These are phyloP conservation scores for Lepidochrysops patricia DNA, from an alignment of 2,888 invertebrate species.

Conservation along the genomic window DNA sequence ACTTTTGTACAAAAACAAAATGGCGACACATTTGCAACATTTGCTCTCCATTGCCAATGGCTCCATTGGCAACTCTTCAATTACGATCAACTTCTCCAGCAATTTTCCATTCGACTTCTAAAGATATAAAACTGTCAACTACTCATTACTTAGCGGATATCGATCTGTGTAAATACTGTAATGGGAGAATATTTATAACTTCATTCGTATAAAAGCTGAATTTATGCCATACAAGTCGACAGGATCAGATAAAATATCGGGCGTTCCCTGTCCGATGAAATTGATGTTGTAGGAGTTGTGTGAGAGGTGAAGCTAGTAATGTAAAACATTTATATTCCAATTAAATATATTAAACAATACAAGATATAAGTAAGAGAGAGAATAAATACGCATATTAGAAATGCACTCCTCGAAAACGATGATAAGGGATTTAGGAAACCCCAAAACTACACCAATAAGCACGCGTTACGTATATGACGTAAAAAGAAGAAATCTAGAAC, in stretches of 20 bases:
- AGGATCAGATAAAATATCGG: background rate
- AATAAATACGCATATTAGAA: too few relatives aligned
- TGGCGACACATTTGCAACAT: too few relatives aligned
- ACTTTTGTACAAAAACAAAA: too few relatives aligned
- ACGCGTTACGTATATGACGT: too few relatives aligned
- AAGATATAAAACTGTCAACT: background rate
- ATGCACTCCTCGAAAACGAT: too few relatives aligned
- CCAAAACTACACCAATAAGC: too few relatives aligned
- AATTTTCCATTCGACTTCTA: background rate
- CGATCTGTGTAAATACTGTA: background rate
- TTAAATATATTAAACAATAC: too few relatives aligned
- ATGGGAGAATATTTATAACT: constrained; percentile 2
- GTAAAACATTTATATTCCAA: too few relatives aligned
- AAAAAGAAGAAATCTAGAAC: background rate
- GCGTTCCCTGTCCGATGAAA: background rate
- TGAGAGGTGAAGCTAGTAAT: background rate
- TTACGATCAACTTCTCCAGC: background rate
- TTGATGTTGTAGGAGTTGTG: background rate
- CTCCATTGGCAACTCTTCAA: too few relatives aligned
- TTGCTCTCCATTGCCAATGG: too few relatives aligned
- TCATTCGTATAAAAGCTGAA: background rate
- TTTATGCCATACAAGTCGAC: background rate
- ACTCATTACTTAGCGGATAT: constrained; percentile 7
- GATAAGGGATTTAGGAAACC: too few relatives aligned
- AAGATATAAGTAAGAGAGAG: too few relatives aligned